A percentile compares a stretch with the other conserved stretches of the same genome.
Conservation (phyloP, 2,888 invertebrate species). For the Aphidoletes aphidimyza region DNA sequence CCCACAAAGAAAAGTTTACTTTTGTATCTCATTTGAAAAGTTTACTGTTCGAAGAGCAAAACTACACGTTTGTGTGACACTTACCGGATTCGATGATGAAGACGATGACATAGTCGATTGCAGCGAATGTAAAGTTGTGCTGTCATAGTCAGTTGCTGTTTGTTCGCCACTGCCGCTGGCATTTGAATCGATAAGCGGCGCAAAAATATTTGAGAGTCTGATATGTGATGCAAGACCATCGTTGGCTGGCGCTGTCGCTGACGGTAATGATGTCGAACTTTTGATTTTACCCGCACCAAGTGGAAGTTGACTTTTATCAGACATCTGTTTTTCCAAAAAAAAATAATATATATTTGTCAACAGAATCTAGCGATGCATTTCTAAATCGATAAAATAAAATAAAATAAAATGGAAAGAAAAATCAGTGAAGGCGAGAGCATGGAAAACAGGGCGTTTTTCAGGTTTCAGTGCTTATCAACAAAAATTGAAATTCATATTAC, state of each 20-base stretch:
- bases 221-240: slow-evolving; percentile 38
- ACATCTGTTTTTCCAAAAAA: slow-evolving; percentile 41
- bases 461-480: background rate
- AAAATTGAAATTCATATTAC: background rate
- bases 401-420: background rate
- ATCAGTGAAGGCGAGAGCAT: background rate
- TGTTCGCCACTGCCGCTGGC: slow-evolving; percentile 43
- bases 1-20: background rate
- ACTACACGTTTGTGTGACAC: background rate
- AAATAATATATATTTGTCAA: slow-evolving; percentile 38
- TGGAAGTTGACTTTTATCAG: slow-evolving; percentile 31
- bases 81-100: slow-evolving; percentile 44
- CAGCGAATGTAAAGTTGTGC: slow-evolving; percentile 40
- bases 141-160: slow-evolving; percentile 48
- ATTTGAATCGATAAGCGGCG: slow-evolving; percentile 42
- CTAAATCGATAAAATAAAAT: background rate
- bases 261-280: slow-evolving; percentile 2
- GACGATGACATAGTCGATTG: slow-evolving; percentile 51
- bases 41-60: background rate
- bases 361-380: background rate
- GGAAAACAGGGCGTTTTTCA: background rate
- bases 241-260: background rate
- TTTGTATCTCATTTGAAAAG: slow-evolving; percentile 21
- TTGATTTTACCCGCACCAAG: slow-evolving; percentile 13
- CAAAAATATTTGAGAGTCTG: slow-evolving; percentile 20